Percentiles rank a stretch among this genome's conserved stretches.
Evolutionary conservation across 2,113 vertebrate genomes (phyloP).

Genomic region (Scortum barcoo): DNA sequence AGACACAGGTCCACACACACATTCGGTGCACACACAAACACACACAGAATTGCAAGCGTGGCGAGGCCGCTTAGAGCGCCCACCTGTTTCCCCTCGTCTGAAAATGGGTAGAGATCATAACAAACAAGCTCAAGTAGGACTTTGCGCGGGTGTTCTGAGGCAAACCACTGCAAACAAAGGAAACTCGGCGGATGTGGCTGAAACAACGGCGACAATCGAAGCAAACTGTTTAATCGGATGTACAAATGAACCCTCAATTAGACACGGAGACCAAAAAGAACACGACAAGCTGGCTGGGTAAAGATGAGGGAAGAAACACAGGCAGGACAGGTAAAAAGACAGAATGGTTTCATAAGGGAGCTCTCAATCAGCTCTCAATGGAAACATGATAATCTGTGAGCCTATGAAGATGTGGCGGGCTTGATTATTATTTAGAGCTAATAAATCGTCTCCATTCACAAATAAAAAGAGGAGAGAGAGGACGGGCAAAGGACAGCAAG

Average conservation of each 20-base stretch:
- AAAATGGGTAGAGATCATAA: constrained; percentile 30
- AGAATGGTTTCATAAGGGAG: constrained; percentile 25
- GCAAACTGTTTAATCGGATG: constrained; percentile 52
- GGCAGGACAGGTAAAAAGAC: background rate
- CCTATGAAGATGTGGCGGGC: constrained; percentile 46
- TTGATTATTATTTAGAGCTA: constrained; percentile 72
- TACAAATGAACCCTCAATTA: constrained; percentile 48
- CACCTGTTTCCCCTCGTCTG: constrained; percentile 21
- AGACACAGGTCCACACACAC: constrained; percentile 3
- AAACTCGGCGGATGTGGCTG: constrained; percentile 23
- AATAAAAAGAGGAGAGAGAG: constrained; percentile 46
- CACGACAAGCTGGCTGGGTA: constrained; percentile 1
- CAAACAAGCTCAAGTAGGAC: constrained; percentile 25
- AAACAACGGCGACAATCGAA: constrained; percentile 40
- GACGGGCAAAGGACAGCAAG: constrained; percentile 13
- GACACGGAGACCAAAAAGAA: constrained; percentile 27
- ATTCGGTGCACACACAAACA: background rate
- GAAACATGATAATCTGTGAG: constrained; percentile 47
- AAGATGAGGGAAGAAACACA: background rate
- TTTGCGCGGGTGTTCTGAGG: constrained; percentile 2
- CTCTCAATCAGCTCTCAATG: constrained; percentile 27
- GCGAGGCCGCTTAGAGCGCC: background rate
- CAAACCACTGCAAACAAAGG: constrained; percentile 18
- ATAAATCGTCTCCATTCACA: constrained; percentile 63
- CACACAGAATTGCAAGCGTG: background rate